Base-by-base conservation (phyloP, 2,797 vertebrate genomes). In the Sebastiscus albofasciatus region DNA sequence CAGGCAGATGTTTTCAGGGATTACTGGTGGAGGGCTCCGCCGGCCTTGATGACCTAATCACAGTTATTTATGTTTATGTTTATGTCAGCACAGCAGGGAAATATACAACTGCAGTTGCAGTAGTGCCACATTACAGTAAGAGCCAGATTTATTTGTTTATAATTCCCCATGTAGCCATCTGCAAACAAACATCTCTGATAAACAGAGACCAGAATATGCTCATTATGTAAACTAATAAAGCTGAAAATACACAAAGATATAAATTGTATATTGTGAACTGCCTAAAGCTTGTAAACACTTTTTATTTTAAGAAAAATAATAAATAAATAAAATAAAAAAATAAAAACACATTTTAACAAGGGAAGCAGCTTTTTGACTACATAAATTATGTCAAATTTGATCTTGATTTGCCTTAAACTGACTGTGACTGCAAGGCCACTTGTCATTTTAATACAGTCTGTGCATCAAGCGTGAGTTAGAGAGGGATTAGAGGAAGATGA, bases 1-100 rank as follows among this genome's bases (percentile, higher is more conserved):
- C 31, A 13, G 29, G 42, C 78, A 83, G 81, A 83, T 89, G 83
- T 90, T 83, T 80, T 49, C 31, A 61, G 27, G 64, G 74, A 74
- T 80, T 84, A 87, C 29, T 14, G 52, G 26, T 59, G 71, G n/a
- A 68, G 24, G 31, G 20, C 9, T 67, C 70, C 27, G 58, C 33
- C 3, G 4, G 52, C 46, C 27, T 29, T 69, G 27, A 75, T 78
- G 18, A 84, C 36, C 74, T 64, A 68, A 56, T 77, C 67, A 73
- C 26, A 55, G 56, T 58, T 61, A n/a, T 66, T 20, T n/a, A 49
- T 49, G 24, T 86, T 83, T 79, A 36, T 75, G 49, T 87, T 79
- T 76, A 62, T 67, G 65, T 82, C 58, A 36, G 52, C 20, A 64
- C 59, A 81, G 24, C 29, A 34, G 14, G 24, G 26, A 67, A 73